Evolutionary conservation across 2,113 vertebrate genomes (phyloP).

Genomic region (Nannospalax galili): DNA sequence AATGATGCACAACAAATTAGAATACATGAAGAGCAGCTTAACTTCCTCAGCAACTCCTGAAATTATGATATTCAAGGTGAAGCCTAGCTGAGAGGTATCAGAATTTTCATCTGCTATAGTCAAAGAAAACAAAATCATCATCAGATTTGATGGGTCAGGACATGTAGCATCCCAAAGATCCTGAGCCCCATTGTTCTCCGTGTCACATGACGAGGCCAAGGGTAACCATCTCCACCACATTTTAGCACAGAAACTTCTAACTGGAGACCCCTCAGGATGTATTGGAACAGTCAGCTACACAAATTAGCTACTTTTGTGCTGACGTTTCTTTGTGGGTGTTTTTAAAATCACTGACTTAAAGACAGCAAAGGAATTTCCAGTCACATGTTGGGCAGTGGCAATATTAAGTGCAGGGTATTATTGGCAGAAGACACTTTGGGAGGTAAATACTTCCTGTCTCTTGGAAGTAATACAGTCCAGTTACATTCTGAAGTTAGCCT

Average conservation of each 20-base stretch:
- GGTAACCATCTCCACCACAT: slow-evolving; percentile 17
- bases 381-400: slow-evolving; percentile 35
- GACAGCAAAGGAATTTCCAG: slow-evolving; percentile 43
- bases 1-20: slow-evolving; percentile 6
- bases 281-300: background rate
- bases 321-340: background rate
- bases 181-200: background rate
- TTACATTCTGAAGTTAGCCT: slow-evolving; percentile 26
- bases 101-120: background rate
- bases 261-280: background rate
- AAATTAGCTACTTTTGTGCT: background rate
- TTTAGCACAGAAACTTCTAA: slow-evolving; percentile 46
- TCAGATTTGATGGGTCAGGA: slow-evolving; percentile 9
- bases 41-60: background rate
- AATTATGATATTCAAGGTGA: background rate
- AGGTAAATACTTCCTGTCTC: background rate
- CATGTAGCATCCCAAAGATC: background rate
- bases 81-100: background rate
- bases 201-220: background rate
- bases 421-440: slow-evolving; percentile 6
- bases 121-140: background rate
- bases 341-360: background rate
- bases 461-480: background rate
- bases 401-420: background rate
- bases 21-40: background rate